A percentile compares a stretch with the other conserved stretches of the same genome.
These are phyloP conservation scores for Cantharis lateralis DNA, from an alignment of 2,888 invertebrate genomes.

Conservation along the genomic window DNA sequence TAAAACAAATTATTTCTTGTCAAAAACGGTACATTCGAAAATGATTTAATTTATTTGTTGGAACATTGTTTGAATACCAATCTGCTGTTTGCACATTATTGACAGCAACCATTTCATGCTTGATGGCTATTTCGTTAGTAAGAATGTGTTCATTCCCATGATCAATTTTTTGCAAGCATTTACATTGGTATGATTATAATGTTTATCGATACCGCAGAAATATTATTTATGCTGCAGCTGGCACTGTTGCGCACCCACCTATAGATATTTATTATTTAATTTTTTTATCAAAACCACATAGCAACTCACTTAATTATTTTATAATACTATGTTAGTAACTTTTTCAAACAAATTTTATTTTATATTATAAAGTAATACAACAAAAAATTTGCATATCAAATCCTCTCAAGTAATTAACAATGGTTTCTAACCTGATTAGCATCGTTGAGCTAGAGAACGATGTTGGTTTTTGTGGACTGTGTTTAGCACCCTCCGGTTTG, in stretches of 20 bases:
- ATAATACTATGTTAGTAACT: not conserved
- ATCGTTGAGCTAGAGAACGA: conserved; percentile 22
- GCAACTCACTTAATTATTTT: not conserved
- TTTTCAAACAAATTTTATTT: not conserved
- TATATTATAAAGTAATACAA: conserved; percentile 5
- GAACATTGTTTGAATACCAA: not conserved
- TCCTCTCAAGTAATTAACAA: conserved; percentile 26
- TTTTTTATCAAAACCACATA: not conserved
- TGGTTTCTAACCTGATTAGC: conserved; percentile 28
- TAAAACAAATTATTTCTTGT: not conserved
- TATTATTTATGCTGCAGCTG: not conserved
- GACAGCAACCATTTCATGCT: not conserved
- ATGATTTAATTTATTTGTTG: not conserved
- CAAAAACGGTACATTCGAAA: not conserved
- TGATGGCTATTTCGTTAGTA: not conserved
- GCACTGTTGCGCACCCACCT: not conserved
- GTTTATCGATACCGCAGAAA: not conserved
- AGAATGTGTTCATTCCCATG: not conserved
- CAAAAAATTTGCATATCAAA: conserved; percentile 22
- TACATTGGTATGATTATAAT: not conserved
- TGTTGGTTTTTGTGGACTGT: conserved; percentile 24
- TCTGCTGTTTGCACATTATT: not conserved
- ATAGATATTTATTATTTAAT: not conserved
- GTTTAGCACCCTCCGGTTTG: conserved; percentile 25
- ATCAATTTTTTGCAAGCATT: not conserved